Base-by-base conservation (phyloP, 37 sponge, comb jelly and placozoan species). In the Aplysina aerophoba region DNA sequence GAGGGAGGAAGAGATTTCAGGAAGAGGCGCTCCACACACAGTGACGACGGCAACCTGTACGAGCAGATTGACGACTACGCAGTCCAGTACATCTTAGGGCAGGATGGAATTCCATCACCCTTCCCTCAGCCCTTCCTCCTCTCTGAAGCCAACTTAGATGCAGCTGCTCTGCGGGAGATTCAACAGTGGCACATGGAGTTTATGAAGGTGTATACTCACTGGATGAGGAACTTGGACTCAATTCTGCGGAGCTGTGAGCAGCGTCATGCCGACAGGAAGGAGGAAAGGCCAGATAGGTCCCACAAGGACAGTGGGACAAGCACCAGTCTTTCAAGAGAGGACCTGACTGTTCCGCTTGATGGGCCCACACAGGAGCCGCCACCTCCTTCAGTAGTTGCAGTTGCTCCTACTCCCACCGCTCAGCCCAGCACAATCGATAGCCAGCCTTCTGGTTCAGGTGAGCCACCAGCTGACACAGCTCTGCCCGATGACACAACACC, bases 111-210 rank as follows among this genome's bases (percentile, higher is more conserved):
- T 1, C 34, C 71, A 69, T 69, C 71, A 30, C 34, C 71, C 0
- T 69, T 69, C 34, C 71, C 71, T 16, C 28, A 27, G 71, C 71
- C 71, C 17, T 35, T 69, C 31, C 30, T 27, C 34, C 71, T 35
- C 34, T 35, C 28, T 1, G 34, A 69, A 5, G 28, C 34, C 71
- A 50, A 41, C 1, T 54, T 44, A 0, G 78, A 75, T 36, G 17
- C 33, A 41, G 78, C 39, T 14, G 38, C 54, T 6, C 0, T 75
- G 3, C 44, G 11, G n/a, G 50, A 75, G 53, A 75, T 75, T 14
- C 78, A 75, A 11, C 54, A 75, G 44, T 75, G 78, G 78, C 78
- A 75, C 25, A 12, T 53, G 54, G 25, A 22, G 38, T 75, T 75
- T 15, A 21, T 75, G 37, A 31, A 50, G 15, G 11, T 5, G 6